phyloP scores from a whole-genome alignment of 2,888 invertebrate genomes.

The Scelioninae gen. 1 region DNA sequence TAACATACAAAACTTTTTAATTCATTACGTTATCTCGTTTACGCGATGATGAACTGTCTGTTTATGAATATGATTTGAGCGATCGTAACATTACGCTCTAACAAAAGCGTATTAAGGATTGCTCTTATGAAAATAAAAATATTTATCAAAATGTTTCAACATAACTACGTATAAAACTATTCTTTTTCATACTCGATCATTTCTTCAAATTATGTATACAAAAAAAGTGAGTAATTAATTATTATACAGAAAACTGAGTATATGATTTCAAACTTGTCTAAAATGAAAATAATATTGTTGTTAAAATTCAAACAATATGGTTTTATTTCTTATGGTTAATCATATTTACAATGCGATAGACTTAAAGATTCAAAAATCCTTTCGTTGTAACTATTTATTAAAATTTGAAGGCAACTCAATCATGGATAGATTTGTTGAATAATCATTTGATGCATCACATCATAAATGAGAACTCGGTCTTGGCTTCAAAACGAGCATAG shows the following conservation, averaged over 20 bases:
- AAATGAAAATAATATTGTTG: too few relatives aligned
- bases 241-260: too few relatives aligned
- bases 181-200: too few relatives aligned
- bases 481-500: conserved; percentile 66
- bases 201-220: too few relatives aligned
- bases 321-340: not conserved
- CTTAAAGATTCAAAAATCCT: conserved; percentile 36
- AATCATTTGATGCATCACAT: conserved; percentile 70
- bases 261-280: too few relatives aligned
- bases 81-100: conserved; percentile 10
- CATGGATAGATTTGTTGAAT: conserved; percentile 67
- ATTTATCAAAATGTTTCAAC: not conserved
- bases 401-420: conserved; percentile 64
- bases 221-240: too few relatives aligned
- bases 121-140: not conserved
- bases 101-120: not conserved
- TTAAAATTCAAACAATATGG: too few relatives aligned
- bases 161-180: too few relatives aligned
- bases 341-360: not conserved
- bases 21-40: conserved; percentile 60
- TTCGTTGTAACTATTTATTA: conserved; percentile 55
- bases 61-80: conserved; percentile 22
- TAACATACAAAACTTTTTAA: conserved; percentile 56
- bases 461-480: conserved; percentile 70
- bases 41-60: conserved; percentile 26